Percentiles rank a stretch among this genome's conserved stretches.
phyloP scores from a whole-genome alignment of 2,888 invertebrate genomes.

The Temnothorax rugatulus region DNA sequence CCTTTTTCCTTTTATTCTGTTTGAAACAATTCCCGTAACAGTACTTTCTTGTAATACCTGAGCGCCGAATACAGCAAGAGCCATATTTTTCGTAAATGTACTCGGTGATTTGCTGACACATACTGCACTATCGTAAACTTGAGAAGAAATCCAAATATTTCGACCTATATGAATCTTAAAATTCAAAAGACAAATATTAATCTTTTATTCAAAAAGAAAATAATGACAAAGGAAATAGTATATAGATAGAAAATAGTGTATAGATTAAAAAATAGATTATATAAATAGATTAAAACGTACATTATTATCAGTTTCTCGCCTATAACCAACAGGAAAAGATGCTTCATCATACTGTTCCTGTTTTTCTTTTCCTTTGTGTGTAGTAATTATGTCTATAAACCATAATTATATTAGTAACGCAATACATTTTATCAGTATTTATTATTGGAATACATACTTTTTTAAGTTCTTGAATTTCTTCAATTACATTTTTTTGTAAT shows the following conservation, averaged over 20 bases:
- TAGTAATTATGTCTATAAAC: neutral
- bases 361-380: neutral
- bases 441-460: too few relatives aligned
- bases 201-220: too few relatives aligned
- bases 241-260: too few relatives aligned
- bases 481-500: too few relatives aligned
- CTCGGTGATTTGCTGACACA: neutral
- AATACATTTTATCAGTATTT: too few relatives aligned
- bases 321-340: neutral
- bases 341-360: neutral
- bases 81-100: neutral
- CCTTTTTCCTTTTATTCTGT: neutral
- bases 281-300: too few relatives aligned
- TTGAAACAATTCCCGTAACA: neutral
- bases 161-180: neutral
- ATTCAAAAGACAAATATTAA: too few relatives aligned
- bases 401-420: neutral
- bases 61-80: constrained; percentile 5
- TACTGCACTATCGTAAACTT: neutral
- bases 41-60: neutral
- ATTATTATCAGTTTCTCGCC: too few relatives aligned
- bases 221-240: too few relatives aligned
- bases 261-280: too few relatives aligned
- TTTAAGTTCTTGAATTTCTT: too few relatives aligned
- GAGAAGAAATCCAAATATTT: neutral